Base-by-base conservation (phyloP, 92 coral and sea anemone genomes). In the Zoanthus sansibaricus region DNA sequence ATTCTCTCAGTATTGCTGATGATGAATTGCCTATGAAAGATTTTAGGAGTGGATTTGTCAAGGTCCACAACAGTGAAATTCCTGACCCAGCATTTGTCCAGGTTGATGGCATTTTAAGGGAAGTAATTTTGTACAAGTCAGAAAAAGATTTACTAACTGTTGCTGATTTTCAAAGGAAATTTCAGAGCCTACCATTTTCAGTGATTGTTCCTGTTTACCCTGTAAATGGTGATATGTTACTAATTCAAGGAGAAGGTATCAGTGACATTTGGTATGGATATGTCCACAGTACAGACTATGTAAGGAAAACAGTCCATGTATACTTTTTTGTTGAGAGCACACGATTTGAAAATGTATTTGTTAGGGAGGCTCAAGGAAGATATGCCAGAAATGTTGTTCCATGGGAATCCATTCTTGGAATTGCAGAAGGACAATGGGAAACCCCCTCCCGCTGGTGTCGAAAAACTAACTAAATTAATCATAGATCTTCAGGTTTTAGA, bases 121-220 rank as follows among this genome's bases (percentile, higher is more conserved):
- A 72, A 72, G 77, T 44, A 37, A 72, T 72, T 51, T 54, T 72
- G 77, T 72, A 66, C 32, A 66, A 66, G 9, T 54, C 11, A 9
- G 61, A 1, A 54, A 54, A 54, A 2, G 20, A 66, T 66, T 16
- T 31, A 7, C 16, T 66, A 31, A 66, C 71, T 16, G 71, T 66
- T 7, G 71, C 71, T 66, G 71, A 66, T 66, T 66, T 7, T 66
- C 71, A 66, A 54, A 54, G 61, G 15, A 12, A 54, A 54, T 37
- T 67, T 31, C 18, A 37, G 33, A 21, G 37, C 10, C 21, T 32
- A 68, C 72, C 72, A 68, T 76, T 33, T 51, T 76, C 76, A 78
- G 61, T 85, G 33, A 42, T 89, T 86, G 94, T 91, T 30, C 91
- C 91, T 25, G 91, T 91, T 4, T 91, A 87, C 66, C 86, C 91